Conservation (phyloP, 2,797 vertebrate species). For the Lagocephalus sceleratus region DNA sequence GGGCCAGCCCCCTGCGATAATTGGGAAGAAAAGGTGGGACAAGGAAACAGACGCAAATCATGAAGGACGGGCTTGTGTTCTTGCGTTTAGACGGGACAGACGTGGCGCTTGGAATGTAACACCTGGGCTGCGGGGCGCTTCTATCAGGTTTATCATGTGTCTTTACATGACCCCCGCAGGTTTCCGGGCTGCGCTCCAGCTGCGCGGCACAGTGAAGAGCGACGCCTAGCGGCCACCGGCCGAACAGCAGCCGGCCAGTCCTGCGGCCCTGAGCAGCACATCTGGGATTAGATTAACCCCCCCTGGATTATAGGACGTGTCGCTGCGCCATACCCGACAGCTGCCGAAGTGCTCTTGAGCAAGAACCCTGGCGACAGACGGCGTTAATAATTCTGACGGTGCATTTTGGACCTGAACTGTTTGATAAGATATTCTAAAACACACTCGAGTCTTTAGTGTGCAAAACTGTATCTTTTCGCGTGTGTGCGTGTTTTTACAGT, state of each 20-base stretch:
- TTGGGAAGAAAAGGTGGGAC: conserved; percentile 63
- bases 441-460: no score
- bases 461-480: no score
- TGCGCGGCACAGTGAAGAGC: conserved; percentile 45
- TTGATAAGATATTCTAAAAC: no score
- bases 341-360: not conserved
- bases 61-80: not conserved
- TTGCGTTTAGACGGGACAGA: no score
- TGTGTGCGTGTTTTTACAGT: no score
- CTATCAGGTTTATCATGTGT: no score
- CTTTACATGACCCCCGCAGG: no score
- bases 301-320: not conserved
- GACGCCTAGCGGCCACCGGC: conserved; percentile 32
- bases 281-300: conserved; percentile 20
- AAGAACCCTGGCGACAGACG: no score
- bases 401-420: no score
- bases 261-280: conserved; percentile 3
- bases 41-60: conserved; percentile 19
- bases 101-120: no score
- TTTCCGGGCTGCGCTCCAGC: conserved; percentile 10
- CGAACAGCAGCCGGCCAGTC: conserved; percentile 2
- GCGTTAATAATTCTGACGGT: no score
- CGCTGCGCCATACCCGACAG: not conserved
- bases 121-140: no score
- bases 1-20: conserved; percentile 49